Percentiles rank a stretch among this genome's conserved stretches.
These are phyloP conservation scores for Brachypterus glaber DNA, from an alignment of 2,888 invertebrate species.

Conservation along the genomic window DNA sequence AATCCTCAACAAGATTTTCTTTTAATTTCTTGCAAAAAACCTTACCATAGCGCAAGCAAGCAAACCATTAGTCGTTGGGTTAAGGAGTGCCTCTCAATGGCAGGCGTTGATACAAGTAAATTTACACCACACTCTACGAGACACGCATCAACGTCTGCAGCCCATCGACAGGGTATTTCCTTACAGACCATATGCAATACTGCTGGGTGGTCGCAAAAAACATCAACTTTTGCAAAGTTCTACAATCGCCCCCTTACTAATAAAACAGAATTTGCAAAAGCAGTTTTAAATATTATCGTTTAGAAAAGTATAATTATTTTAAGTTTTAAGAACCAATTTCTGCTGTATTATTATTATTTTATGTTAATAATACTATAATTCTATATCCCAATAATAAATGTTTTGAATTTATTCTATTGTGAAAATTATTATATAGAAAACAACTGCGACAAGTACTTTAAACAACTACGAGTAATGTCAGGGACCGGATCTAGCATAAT, in stretches of 20 bases:
- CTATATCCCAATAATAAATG: too few relatives aligned
- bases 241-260: slow-evolving; percentile 7
- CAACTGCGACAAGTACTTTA: too few relatives aligned
- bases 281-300: too few relatives aligned
- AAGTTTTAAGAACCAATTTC: too few relatives aligned
- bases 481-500: too few relatives aligned
- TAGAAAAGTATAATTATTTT: too few relatives aligned
- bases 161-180: slow-evolving; percentile 14
- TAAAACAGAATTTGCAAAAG: slow-evolving; percentile 4
- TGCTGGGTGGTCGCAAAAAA: slow-evolving; percentile 16
- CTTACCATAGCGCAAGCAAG: slow-evolving; percentile 14
- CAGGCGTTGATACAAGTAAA: slow-evolving; percentile 14
- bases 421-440: too few relatives aligned
- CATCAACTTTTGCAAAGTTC: slow-evolving; percentile 8
- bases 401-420: too few relatives aligned
- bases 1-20: slow-evolving; percentile 6
- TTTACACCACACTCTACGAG: slow-evolving; percentile 19
- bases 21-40: slow-evolving; percentile 18
- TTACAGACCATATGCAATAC: slow-evolving; percentile 16
- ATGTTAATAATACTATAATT: too few relatives aligned
- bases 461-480: too few relatives aligned
- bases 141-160: slow-evolving; percentile 21
- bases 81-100: slow-evolving; percentile 10
- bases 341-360: too few relatives aligned
- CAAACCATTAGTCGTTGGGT: slow-evolving; percentile 22